Conservation (phyloP, 2,888 invertebrate species). For the Pheosia gnoma region DNA sequence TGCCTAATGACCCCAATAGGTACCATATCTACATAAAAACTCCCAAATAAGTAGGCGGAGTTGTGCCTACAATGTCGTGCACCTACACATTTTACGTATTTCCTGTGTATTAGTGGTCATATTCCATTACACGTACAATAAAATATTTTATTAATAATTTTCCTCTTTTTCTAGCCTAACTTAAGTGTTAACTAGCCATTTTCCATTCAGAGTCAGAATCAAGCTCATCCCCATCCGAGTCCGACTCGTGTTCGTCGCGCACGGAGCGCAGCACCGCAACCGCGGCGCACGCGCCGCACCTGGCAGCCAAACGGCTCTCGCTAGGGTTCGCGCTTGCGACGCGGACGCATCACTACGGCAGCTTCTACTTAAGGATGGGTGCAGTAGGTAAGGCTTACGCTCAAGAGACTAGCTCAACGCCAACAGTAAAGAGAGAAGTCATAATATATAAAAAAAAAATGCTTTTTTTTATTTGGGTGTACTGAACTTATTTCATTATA, state of each 20-base stretch:
- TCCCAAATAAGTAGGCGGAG: no score
- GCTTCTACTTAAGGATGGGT: slow-evolving; percentile 96
- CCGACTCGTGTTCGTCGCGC: slow-evolving; percentile 78
- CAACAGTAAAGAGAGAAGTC: no score
- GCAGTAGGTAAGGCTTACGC: slow-evolving; percentile 88
- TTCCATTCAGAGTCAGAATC: slow-evolving; percentile 65
- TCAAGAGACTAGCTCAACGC: no score
- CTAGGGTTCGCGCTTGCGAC: slow-evolving; percentile 79
- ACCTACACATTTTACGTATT: no score
- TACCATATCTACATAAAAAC: no score
- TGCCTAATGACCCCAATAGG: no score
- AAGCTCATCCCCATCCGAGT: slow-evolving; percentile 74
- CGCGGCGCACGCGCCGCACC: slow-evolving; percentile 63
- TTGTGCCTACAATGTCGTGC: no score
- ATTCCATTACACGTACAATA: background rate
- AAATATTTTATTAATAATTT: background rate
- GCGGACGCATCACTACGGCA: slow-evolving; percentile 92
- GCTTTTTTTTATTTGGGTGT: no score
- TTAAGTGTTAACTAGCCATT: background rate
- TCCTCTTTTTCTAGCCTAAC: background rate
- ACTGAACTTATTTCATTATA: no score
- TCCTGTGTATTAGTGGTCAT: no score
- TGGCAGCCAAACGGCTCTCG: slow-evolving; percentile 76
- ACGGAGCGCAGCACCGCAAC: slow-evolving; percentile 85
- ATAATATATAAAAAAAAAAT: no score